phyloP scores from a whole-genome alignment of 2,888 invertebrate genomes.

The Teinopalpus imperialis region DNA sequence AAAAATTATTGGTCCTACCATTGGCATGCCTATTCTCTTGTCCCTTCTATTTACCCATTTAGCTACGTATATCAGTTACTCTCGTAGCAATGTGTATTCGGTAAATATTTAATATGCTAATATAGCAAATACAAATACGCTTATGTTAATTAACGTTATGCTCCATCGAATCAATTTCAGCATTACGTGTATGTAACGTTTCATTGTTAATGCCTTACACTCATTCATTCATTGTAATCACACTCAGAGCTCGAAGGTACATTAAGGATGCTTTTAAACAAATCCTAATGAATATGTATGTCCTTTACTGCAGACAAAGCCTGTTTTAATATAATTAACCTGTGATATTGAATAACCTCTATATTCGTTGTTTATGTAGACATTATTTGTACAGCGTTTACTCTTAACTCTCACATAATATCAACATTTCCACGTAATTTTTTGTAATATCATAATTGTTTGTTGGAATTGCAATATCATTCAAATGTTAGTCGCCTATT shows the following conservation, averaged over 20 bases:
- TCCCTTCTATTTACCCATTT: no score
- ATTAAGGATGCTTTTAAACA: conserved; percentile 57
- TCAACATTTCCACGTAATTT: no score
- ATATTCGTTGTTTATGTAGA: conserved; percentile 24
- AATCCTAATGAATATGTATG: conserved; percentile 61
- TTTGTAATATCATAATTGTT: no score
- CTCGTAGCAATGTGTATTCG: not conserved
- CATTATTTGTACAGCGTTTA: conserved; percentile 3
- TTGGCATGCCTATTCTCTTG: no score
- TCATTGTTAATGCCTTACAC: conserved; percentile 51
- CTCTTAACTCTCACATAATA: no score
- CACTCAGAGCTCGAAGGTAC: conserved; percentile 47
- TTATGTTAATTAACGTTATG: conserved; percentile 15
- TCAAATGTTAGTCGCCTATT: no score
- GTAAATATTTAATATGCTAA: conserved; percentile 1
- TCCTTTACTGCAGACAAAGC: conserved; percentile 35
- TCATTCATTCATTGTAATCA: conserved; percentile 46
- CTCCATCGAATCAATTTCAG: no score
- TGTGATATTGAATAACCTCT: conserved; percentile 30
- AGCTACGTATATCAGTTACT: no score
- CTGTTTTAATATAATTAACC: conserved; percentile 38
- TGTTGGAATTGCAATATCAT: no score
- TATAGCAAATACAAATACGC: conserved; percentile 8
- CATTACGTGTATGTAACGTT: conserved; percentile 31
- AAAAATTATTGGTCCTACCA: no score